phyloP scores from a whole-genome alignment of 2,888 invertebrate species.

The Tetheella fluctuosa region DNA sequence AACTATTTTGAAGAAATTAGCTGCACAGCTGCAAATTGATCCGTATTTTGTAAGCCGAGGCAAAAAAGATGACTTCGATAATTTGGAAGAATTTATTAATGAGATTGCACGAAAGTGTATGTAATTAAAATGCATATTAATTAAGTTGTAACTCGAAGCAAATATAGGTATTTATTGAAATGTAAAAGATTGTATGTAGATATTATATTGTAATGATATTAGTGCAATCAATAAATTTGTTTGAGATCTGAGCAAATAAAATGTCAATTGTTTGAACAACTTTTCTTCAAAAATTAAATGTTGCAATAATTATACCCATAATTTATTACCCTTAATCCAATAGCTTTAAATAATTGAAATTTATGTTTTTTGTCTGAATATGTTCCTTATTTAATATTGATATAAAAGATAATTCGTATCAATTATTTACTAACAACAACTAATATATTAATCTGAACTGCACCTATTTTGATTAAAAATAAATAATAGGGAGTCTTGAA shows the following conservation, averaged over 20 bases:
- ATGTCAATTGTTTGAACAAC: slow-evolving; percentile 44
- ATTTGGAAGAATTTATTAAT: slow-evolving; percentile 60
- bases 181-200: slow-evolving; percentile 24
- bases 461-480: too few species aligned
- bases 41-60: slow-evolving; percentile 78
- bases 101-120: slow-evolving; percentile 67
- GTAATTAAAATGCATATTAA: slow-evolving; percentile 44
- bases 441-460: too few species aligned
- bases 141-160: slow-evolving; percentile 20
- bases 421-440: too few species aligned
- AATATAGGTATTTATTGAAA: slow-evolving; percentile 30
- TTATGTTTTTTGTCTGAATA: not conserved
- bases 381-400: too few species aligned
- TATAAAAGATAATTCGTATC: too few species aligned
- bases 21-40: slow-evolving; percentile 72
- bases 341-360: not conserved
- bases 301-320: too few species aligned
- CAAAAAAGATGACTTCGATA: slow-evolving; percentile 54
- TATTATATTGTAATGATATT: slow-evolving; percentile 18
- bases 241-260: slow-evolving; percentile 46
- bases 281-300: slow-evolving; percentile 13
- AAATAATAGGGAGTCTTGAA: too few species aligned
- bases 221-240: slow-evolving; percentile 31
- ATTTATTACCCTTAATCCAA: slow-evolving; percentile 14
- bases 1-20: slow-evolving; percentile 69